A percentile compares a stretch with the other conserved stretches of the same genome.
Conservation (phyloP, 2,113 vertebrate species). For the Ailurus styani region DNA sequence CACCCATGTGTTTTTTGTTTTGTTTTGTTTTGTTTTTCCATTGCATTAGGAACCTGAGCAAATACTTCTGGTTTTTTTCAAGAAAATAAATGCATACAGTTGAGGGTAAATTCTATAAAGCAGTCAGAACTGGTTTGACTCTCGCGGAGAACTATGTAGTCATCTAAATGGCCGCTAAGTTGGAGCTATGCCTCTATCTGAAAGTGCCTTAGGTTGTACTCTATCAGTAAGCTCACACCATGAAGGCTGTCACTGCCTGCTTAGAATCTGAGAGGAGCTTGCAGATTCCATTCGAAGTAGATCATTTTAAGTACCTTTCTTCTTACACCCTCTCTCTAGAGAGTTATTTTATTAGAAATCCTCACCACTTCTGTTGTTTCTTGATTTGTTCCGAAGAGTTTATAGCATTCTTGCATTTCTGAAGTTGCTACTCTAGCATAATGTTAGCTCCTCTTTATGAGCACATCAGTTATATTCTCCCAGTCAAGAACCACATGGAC, state of each 20-base stretch:
- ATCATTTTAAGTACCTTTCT: not conserved
- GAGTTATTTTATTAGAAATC: not conserved
- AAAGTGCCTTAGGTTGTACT: fast-evolving
- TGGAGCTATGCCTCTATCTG: fast-evolving
- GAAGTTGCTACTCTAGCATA: not conserved
- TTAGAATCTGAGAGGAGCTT: not conserved
- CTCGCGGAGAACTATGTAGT: fast-evolving
- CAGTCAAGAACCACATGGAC: fast-evolving
- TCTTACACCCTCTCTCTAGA: not conserved
- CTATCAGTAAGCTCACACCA: fast-evolving
- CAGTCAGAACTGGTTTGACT: not conserved
- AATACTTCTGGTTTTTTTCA: not conserved
- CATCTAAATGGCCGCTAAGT: fast-evolving
- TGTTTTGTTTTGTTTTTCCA: not conserved
- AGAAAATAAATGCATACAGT: not conserved
- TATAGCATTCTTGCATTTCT: not conserved
- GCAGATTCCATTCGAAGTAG: not conserved
- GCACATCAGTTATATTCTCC: fast-evolving
- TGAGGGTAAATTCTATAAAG: not conserved
- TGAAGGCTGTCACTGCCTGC: too few relatives aligned
- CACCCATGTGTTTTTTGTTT: not conserved
- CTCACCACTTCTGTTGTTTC: not conserved
- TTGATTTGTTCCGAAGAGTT: not conserved
- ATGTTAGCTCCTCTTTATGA: too few relatives aligned
- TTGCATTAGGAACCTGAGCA: not conserved